Evolutionary conservation across 2,888 invertebrate genomes (phyloP).

Genomic region (Hermaeophaga mercurialis): DNA sequence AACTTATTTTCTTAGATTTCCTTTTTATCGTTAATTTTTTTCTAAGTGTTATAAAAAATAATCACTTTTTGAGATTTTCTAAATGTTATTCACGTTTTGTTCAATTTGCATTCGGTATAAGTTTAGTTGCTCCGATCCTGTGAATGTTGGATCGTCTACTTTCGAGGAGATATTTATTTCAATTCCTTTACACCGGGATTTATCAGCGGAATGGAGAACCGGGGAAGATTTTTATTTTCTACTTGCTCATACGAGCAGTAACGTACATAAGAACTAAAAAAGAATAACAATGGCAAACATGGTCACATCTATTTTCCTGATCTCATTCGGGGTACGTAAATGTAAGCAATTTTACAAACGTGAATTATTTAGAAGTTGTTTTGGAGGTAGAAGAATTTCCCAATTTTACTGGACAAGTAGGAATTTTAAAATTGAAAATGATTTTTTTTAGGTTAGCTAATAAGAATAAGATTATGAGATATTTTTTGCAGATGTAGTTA

Average conservation of each 20-base stretch:
- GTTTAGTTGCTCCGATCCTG: not conserved
- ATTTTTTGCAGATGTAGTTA: no score
- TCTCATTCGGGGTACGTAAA: slow-evolving; percentile 28
- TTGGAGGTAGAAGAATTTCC: not conserved
- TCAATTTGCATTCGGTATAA: no score
- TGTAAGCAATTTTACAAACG: slow-evolving; percentile 20
- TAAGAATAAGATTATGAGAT: no score
- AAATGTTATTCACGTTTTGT: no score
- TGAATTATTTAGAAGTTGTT: slow-evolving; percentile 15
- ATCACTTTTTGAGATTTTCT: no score
- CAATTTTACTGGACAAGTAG: no score
- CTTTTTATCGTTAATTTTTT: no score
- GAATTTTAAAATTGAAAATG: no score
- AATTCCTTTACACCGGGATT: slow-evolving; percentile 53
- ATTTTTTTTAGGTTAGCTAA: no score
- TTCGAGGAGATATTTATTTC: slow-evolving; percentile 51
- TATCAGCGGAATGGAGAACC: slow-evolving; percentile 48
- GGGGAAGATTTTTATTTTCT: slow-evolving; percentile 54
- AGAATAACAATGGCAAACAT: slow-evolving; percentile 23
- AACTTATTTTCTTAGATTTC: no score
- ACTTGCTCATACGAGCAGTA: slow-evolving; percentile 38
- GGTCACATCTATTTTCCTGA: slow-evolving; percentile 28
- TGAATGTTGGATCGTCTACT: slow-evolving; percentile 25
- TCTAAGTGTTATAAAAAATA: no score
- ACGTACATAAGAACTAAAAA: slow-evolving; percentile 49